A percentile compares a stretch with the other conserved stretches of the same genome.
Conservation (phyloP, 2,888 invertebrate genomes). For the Teleogryllus oceanicus region DNA sequence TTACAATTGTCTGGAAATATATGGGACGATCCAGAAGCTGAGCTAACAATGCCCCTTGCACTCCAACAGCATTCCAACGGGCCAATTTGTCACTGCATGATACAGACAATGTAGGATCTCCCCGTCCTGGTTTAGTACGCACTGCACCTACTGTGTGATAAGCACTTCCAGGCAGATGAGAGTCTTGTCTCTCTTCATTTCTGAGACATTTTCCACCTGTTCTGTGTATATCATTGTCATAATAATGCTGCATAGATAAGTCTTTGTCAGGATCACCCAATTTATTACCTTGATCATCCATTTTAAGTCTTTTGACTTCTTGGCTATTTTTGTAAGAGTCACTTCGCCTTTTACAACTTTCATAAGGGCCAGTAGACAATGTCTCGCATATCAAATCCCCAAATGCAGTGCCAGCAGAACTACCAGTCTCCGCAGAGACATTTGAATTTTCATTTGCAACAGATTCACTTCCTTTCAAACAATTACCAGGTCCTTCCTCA, state of each 20-base stretch:
- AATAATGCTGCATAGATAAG: neutral
- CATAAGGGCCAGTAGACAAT: neutral
- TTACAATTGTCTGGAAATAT: constrained; percentile 64
- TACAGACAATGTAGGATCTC: constrained; percentile 81
- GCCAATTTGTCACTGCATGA: constrained; percentile 94
- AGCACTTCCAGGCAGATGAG: constrained; percentile 53
- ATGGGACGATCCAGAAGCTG: constrained; percentile 64
- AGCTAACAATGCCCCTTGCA: constrained; percentile 69
- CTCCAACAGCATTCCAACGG: constrained; percentile 75
- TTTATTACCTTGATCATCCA: neutral
- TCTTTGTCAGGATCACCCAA: neutral
- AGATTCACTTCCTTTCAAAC: neutral
- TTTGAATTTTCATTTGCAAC: neutral
- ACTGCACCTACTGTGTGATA: constrained; percentile 70
- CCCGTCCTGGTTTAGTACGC: constrained; percentile 83
- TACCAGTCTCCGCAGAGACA: neutral
- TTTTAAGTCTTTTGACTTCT: neutral
- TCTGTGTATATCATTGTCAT: constrained; percentile 54
- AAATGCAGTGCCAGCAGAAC: neutral
- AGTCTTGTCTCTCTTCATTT: constrained; percentile 57
- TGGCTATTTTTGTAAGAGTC: constrained; percentile 4
- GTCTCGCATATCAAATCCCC: neutral
- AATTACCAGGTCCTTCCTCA: constrained; percentile 42
- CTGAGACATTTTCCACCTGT: constrained; percentile 87
- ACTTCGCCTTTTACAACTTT: constrained; percentile 5